Evolutionary conservation across 2,888 invertebrate genomes (phyloP).

Genomic region (Venusia cambrica): DNA sequence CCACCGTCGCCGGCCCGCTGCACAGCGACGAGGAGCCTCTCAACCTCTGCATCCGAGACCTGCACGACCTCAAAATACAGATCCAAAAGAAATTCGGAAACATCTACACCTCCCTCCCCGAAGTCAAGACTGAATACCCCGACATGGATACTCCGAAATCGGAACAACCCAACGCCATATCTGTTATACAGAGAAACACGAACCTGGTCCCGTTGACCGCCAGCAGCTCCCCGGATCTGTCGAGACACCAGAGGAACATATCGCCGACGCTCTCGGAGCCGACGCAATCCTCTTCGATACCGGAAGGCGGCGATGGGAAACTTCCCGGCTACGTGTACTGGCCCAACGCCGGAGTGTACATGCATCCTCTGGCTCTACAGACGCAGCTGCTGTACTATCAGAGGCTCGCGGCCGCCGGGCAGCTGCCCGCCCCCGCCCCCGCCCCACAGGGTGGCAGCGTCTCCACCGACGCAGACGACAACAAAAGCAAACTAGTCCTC

Average conservation of each 20-base stretch:
- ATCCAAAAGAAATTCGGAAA: slow-evolving; percentile 83
- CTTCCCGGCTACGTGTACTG: slow-evolving; percentile 84
- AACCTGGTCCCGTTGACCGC: slow-evolving; percentile 59
- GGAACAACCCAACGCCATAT: slow-evolving; percentile 69
- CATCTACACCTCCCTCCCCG: slow-evolving; percentile 78
- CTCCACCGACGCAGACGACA: slow-evolving; percentile 57
- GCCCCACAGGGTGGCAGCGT: too few relatives aligned
- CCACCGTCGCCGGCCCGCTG: slow-evolving; percentile 54
- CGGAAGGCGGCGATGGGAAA: slow-evolving; percentile 56
- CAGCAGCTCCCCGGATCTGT: slow-evolving; percentile 66
- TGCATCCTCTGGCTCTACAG: slow-evolving; percentile 87
- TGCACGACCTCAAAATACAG: slow-evolving; percentile 85
- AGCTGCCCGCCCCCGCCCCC: too few relatives aligned
- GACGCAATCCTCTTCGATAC: slow-evolving; percentile 56
- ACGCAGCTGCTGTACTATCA: slow-evolving; percentile 88
- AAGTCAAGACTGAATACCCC: slow-evolving; percentile 82
- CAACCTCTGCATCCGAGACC: slow-evolving; percentile 90
- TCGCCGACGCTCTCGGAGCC: slow-evolving; percentile 67
- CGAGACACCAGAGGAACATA: slow-evolving; percentile 47
- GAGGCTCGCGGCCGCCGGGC: slow-evolving; percentile 82
- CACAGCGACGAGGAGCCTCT: slow-evolving; percentile 85
- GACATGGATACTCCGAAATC: slow-evolving; percentile 73
- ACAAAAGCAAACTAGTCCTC: slow-evolving; percentile 63
- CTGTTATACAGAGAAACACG: slow-evolving; percentile 71
- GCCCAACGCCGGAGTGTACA: slow-evolving; percentile 86